Evolutionary conservation across 2,113 vertebrate species (phyloP).

Genomic region (Leptodactylus fuscus): DNA sequence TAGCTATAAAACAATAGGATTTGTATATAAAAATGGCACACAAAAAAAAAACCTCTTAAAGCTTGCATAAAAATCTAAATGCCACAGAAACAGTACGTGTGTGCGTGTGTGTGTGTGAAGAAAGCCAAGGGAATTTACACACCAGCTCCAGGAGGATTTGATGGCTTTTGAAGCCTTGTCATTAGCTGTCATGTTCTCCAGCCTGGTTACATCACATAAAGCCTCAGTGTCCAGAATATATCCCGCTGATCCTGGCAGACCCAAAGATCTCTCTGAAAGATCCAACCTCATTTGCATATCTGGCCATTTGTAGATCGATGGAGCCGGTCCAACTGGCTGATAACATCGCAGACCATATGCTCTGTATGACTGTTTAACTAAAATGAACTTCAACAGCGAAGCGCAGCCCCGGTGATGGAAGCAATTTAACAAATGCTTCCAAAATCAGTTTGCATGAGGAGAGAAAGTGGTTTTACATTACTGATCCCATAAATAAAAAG

Average conservation of each 20-base stretch:
- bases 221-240: not conserved
- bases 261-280: not conserved
- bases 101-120: too few species aligned
- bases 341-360: constrained; percentile 54
- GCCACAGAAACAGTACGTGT: too few species aligned
- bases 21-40: too few species aligned
- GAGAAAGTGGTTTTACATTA: constrained; percentile 57
- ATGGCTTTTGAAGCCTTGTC: not conserved
- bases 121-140: too few species aligned
- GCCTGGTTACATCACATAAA: constrained; percentile 9
- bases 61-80: too few species aligned
- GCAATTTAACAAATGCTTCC: constrained; percentile 57
- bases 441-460: constrained; percentile 59
- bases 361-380: constrained; percentile 56
- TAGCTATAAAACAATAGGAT: too few species aligned
- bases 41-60: too few species aligned
- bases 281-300: constrained; percentile 54
- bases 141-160: not conserved
- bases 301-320: constrained; percentile 28
- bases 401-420: constrained; percentile 34
- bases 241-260: not conserved
- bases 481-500: constrained; percentile 51
- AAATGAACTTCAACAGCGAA: constrained; percentile 55
- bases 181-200: constrained; percentile 31
- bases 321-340: constrained; percentile 52